Percentiles rank a stretch among this genome's conserved stretches.
Evolutionary conservation across 2,113 vertebrate species (phyloP).

Genomic region (Sphyrna mokarran): DNA sequence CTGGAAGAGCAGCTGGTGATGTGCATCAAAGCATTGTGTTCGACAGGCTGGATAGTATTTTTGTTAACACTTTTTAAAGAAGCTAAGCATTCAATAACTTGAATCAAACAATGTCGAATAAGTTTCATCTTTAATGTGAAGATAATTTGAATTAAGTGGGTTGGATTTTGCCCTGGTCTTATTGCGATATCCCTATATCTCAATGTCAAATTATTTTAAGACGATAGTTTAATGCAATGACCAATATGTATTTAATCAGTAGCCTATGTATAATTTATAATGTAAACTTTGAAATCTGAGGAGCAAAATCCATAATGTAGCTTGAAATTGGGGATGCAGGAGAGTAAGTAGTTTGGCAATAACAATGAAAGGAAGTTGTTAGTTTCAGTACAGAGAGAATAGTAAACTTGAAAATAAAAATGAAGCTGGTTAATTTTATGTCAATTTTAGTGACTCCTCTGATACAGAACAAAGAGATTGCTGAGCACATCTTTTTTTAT

Average conservation of each 20-base stretch:
- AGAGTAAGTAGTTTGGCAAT: not conserved
- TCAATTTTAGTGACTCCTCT: not conserved
- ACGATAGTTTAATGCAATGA: not conserved
- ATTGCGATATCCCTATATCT: not conserved
- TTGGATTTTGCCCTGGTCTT: not conserved
- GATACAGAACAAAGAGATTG: not conserved
- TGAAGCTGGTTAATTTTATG: not conserved
- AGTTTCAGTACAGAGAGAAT: not conserved
- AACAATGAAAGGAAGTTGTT: not conserved
- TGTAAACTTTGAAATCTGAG: not conserved
- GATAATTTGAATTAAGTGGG: not conserved
- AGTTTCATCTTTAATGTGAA: not conserved
- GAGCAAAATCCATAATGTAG: not conserved
- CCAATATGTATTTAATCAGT: not conserved
- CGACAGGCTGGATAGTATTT: not conserved
- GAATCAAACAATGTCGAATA: not conserved
- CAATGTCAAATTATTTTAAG: not conserved
- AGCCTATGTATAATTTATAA: not conserved
- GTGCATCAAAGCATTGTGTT: not conserved
- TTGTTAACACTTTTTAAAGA: not conserved
- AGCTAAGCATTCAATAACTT: not conserved
- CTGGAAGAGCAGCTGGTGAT: not conserved
- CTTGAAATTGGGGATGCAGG: not conserved
- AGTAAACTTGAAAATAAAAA: not conserved
- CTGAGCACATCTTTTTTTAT: not conserved